Evolutionary conservation across 2,113 vertebrate species (phyloP).

Genomic region (Tichodroma muraria): DNA sequence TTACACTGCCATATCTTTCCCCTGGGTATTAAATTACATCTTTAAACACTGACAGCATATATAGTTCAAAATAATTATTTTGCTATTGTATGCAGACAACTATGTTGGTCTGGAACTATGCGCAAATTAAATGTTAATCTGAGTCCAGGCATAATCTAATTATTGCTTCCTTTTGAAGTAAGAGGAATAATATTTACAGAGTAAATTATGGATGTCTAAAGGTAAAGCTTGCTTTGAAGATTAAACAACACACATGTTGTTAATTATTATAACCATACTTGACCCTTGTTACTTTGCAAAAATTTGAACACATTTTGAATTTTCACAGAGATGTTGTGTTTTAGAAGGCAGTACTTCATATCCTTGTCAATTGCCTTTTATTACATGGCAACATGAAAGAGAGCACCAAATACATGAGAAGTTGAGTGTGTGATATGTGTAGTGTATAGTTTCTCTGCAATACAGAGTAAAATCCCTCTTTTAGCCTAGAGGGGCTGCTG

Average conservation of each 20-base stretch:
- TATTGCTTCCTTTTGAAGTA: constrained; percentile 58
- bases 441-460: not conserved
- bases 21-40: not conserved
- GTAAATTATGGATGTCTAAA: constrained; percentile 44
- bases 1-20: not conserved
- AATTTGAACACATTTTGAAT: not conserved
- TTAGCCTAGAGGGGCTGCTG: not conserved
- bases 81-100: constrained; percentile 22
- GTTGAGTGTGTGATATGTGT: not conserved
- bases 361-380: not conserved
- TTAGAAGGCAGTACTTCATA: not conserved
- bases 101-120: constrained; percentile 1
- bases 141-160: constrained; percentile 49
- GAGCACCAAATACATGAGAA: not conserved
- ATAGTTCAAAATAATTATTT: constrained; percentile 27
- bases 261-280: constrained; percentile 1
- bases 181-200: constrained; percentile 43
- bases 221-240: constrained; percentile 61
- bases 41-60: not conserved
- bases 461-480: not conserved
- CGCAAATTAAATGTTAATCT: constrained; percentile 48
- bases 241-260: constrained; percentile 40
- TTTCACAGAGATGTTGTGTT: not conserved
- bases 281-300: not conserved
- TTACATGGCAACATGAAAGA: not conserved